phyloP scores from a whole-genome alignment of 1,140 invertebrate species.

The Euschistus heros region DNA sequence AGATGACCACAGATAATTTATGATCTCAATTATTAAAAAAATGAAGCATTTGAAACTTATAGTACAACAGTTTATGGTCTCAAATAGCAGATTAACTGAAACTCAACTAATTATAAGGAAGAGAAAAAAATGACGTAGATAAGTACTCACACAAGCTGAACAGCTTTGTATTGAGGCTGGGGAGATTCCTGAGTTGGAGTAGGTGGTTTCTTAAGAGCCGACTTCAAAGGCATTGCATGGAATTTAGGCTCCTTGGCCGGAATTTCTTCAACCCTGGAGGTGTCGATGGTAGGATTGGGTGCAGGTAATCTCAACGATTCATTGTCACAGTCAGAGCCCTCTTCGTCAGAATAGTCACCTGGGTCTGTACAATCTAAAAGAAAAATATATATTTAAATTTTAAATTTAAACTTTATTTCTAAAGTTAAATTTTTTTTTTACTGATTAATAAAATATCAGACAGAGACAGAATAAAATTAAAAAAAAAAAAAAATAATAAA shows the following conservation, averaged over 20 bases:
- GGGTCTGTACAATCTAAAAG: conserved; percentile 34
- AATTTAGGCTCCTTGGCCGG: conserved; percentile 76
- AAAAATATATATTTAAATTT: not conserved
- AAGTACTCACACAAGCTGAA: conserved; percentile 32
- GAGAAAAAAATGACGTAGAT: not conserved
- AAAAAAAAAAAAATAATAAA: too few species aligned
- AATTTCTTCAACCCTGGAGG: conserved; percentile 73
- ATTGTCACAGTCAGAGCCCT: conserved; percentile 43
- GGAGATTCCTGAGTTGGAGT: conserved; percentile 67
- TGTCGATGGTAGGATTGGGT: conserved; percentile 58
- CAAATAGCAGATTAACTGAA: too few species aligned
- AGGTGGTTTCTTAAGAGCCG: conserved; percentile 73
- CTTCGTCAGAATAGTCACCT: conserved; percentile 46
- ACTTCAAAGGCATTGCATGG: conserved; percentile 80
- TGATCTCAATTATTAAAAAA: too few species aligned
- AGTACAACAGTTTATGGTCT: too few species aligned
- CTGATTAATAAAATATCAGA: too few species aligned
- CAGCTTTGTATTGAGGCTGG: conserved; percentile 41
- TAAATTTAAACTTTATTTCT: too few species aligned
- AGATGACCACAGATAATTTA: too few species aligned
- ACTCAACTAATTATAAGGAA: too few species aligned
- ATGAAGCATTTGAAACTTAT: too few species aligned
- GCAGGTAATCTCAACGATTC: conserved; percentile 42
- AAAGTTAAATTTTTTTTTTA: too few species aligned
- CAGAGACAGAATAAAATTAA: too few species aligned